Evolutionary conservation across 2,797 vertebrate genomes (phyloP).

Genomic region (Enteromius afrohamiltoni): DNA sequence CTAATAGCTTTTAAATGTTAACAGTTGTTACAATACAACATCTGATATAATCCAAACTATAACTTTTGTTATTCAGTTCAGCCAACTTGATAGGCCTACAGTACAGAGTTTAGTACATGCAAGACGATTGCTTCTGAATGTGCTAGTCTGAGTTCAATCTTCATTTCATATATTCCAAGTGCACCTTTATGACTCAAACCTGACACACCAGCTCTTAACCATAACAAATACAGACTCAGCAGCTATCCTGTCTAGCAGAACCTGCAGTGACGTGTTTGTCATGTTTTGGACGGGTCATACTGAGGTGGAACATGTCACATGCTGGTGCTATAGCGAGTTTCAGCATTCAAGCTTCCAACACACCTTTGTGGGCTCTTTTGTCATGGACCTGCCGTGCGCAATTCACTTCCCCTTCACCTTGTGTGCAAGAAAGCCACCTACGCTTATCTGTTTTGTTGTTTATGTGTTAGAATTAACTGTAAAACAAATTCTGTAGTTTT

Average conservation of each 20-base stretch:
- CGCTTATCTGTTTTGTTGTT: neutral
- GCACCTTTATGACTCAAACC: neutral
- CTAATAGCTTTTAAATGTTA: neutral
- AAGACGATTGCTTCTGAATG: neutral
- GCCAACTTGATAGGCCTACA: neutral
- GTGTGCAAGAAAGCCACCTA: neutral
- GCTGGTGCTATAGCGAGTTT: slow-evolving; percentile 16
- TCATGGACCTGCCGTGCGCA: neutral
- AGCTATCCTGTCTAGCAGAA: neutral
- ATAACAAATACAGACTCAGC: neutral
- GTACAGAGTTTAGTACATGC: neutral
- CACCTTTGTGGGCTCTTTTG: neutral
- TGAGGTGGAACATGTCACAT: slow-evolving; percentile 49
- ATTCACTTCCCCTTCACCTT: slow-evolving; percentile 3
- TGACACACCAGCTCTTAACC: neutral
- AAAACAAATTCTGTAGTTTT: too few relatives aligned
- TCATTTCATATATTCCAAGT: neutral
- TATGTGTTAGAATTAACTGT: neutral
- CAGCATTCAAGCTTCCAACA: slow-evolving; percentile 8
- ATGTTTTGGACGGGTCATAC: slow-evolving; percentile 25
- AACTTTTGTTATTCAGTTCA: neutral
- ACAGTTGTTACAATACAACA: neutral
- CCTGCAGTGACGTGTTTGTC: slow-evolving; percentile 35
- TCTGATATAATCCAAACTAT: neutral
- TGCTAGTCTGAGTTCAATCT: neutral